Base-by-base conservation (phyloP, 2,888 invertebrate species). In the Trissonchulus latispiculum region DNA sequence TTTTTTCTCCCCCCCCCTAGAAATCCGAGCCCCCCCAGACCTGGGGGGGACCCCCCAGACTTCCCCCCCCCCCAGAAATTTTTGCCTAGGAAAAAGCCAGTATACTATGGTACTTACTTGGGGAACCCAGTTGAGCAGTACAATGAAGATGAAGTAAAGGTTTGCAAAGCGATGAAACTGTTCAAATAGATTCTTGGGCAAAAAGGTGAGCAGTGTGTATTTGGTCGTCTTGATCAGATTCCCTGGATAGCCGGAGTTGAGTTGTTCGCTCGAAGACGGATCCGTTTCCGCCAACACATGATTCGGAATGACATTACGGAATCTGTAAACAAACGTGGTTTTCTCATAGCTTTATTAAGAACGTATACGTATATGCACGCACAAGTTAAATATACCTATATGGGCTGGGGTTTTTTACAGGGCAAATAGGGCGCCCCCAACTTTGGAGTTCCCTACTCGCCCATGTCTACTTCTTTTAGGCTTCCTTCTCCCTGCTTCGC, bases 101-200 rank as follows among this genome's bases (percentile, higher is more conserved):
- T n/a, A n/a, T n/a, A n/a, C n/a, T n/a, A n/a, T n/a, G n/a, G n/a
- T n/a, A n/a, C 61, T 92, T 76, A 95, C 91, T 48, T 90, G 89
- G 1, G 95, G 95, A 83, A 95, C 90, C 94, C 94, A 95, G 86
- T 96, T 96, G 77, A 96, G 88, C 79, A 95, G 86, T 80, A 95
- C 94, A 83, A 97, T 95, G 83, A 95, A 92, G 82, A 96, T 90
- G 86, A 97, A 97, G 87, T 96, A 97, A 81, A 97, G 87, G 87
- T 97, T 97, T 77, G 96, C 96, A 82, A 95, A 92, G 76, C 96
- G 89, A 85, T 95, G 95, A 85, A 97, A 95, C 86, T 97, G 64
- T 86, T 96, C 95, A 84, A 95, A 89, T 76, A 97, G 87, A 86
- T 96, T 96, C 85, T 95, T 91, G 74, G 96, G 95, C 82, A 97